phyloP scores from a whole-genome alignment of 2,888 invertebrate genomes.

The Chalcis sispes region DNA sequence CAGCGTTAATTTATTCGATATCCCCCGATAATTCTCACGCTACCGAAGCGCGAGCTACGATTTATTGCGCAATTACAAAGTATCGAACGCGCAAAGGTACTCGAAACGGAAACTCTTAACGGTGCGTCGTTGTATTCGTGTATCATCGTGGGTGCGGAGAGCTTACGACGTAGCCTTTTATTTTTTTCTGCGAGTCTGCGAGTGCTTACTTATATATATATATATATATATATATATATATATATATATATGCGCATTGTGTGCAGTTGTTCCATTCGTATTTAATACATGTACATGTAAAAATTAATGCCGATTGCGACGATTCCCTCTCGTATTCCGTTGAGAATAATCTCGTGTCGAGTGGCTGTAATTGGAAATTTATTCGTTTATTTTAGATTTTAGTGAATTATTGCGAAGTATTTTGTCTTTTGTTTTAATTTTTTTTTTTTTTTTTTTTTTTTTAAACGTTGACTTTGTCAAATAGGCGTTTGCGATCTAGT shows the following conservation, averaged over 20 bases:
- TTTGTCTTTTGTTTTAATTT: too few species aligned
- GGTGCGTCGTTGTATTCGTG: neutral
- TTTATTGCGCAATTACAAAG: conserved; percentile 41
- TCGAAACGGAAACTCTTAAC: neutral
- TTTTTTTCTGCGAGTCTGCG: conserved; percentile 11
- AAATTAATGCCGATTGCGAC: too few species aligned
- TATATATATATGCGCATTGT: neutral
- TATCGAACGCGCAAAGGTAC: conserved; percentile 22
- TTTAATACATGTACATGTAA: too few species aligned
- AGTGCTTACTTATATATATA: neutral
- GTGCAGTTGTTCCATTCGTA: too few species aligned
- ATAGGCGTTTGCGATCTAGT: too few species aligned
- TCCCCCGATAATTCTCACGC: conserved; percentile 43
- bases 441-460: too few species aligned
- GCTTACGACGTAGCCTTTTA: neutral
- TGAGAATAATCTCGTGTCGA: too few species aligned
- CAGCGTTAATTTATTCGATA: conserved; percentile 27
- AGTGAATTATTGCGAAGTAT: too few species aligned
- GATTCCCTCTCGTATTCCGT: too few species aligned
- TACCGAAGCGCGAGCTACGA: conserved; percentile 32
- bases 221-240: neutral
- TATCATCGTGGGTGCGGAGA: conserved; percentile 17
- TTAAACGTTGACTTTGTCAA: too few species aligned
- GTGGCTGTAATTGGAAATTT: too few species aligned
- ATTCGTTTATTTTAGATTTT: too few species aligned